A percentile compares a stretch with the other conserved stretches of the same genome.
phyloP scores from a whole-genome alignment of 37 sponge, comb jelly and placozoan genomes.

The Cladorhizidae sp. region DNA sequence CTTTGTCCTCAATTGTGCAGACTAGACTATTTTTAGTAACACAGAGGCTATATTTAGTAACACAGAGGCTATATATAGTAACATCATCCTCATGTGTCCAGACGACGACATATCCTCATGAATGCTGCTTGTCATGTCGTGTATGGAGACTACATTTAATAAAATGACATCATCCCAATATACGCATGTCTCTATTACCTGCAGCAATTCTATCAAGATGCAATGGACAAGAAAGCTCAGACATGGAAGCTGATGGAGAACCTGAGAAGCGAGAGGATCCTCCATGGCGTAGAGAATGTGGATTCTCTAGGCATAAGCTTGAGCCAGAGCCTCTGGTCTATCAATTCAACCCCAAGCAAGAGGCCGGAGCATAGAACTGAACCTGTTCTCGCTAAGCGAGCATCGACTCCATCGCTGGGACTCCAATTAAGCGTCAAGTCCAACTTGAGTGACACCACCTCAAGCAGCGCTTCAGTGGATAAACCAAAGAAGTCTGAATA shows the following conservation, averaged over 20 bases:
- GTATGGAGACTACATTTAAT: too few relatives aligned
- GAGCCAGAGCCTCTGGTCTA: conserved; percentile 15
- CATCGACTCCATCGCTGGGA: background rate
- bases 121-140: too few relatives aligned
- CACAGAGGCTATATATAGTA: too few relatives aligned
- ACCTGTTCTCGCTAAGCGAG: background rate
- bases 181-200: too few relatives aligned
- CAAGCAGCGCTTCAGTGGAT: background rate
- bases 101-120: too few relatives aligned
- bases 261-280: conserved; percentile 26
- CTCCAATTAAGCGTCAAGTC: background rate
- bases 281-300: conserved; percentile 28
- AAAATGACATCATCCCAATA: too few relatives aligned
- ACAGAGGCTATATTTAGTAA: too few relatives aligned
- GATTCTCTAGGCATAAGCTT: conserved; percentile 17
- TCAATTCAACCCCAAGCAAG: background rate
- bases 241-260: conserved; percentile 27
- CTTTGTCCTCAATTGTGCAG: too few relatives aligned
- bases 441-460: background rate
- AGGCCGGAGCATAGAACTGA: background rate
- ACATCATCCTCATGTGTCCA: too few relatives aligned
- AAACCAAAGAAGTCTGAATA: too few relatives aligned
- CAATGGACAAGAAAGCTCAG: conserved; percentile 27
- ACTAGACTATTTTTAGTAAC: too few relatives aligned
- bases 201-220: conserved; percentile 36